Percentiles rank a stretch among this genome's conserved stretches.
These are phyloP conservation scores for Timema cristinae DNA, from an alignment of 2,888 invertebrate species.

Conservation along the genomic window DNA sequence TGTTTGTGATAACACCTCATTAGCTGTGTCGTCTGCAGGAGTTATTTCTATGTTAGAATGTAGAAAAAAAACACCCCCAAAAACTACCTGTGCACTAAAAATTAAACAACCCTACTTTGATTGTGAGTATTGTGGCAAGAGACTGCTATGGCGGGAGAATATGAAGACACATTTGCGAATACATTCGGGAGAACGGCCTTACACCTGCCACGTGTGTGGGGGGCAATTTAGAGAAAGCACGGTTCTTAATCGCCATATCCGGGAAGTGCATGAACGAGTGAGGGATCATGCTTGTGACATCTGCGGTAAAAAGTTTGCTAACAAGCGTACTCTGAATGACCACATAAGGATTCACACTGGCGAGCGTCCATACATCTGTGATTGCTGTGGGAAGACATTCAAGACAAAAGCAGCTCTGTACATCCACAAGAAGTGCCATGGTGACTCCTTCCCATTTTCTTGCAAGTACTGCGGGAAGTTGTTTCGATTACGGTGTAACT, in stretches of 20 bases:
- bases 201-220: conserved; percentile 23
- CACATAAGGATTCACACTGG: conserved; percentile 29
- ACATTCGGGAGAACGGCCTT: conserved; percentile 46
- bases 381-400: conserved; percentile 26
- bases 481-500: conserved; percentile 49
- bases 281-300: conserved; percentile 49
- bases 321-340: conserved; percentile 47
- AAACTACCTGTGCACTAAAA: too few species aligned
- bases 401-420: conserved; percentile 59
- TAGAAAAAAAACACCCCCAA: too few species aligned
- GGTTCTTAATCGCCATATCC: conserved; percentile 43
- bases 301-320: conserved; percentile 50
- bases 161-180: conserved; percentile 46
- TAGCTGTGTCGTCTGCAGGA: too few species aligned
- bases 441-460: conserved; percentile 51
- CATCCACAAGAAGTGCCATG: conserved; percentile 58
- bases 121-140: conserved; percentile 29
- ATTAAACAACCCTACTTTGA: neutral
- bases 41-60: too few species aligned
- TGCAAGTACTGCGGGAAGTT: conserved; percentile 57
- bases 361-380: conserved; percentile 26
- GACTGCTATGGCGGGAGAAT: conserved; percentile 19
- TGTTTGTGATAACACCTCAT: too few species aligned
- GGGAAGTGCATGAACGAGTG: conserved; percentile 47
- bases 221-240: conserved; percentile 2